These are phyloP conservation scores for Melanotaenia duboulayi DNA, from an alignment of 2,113 vertebrate genomes.

Conservation along the genomic window DNA sequence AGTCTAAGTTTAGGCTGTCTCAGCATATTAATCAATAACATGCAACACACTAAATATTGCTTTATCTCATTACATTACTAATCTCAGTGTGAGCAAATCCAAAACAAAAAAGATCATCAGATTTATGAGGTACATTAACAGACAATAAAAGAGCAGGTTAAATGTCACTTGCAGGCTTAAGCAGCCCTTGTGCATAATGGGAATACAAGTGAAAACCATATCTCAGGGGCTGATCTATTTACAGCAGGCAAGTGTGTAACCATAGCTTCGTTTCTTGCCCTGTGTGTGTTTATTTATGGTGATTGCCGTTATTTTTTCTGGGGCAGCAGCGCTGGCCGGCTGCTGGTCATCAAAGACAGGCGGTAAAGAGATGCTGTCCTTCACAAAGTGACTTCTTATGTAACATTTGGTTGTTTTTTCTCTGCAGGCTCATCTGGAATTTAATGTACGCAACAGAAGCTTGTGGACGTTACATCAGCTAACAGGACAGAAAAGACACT, in stretches of 20 bases:
- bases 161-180: constrained; percentile 1
- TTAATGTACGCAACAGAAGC: constrained; percentile 30
- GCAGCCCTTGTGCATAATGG: not conserved
- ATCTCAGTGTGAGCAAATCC: not conserved
- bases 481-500: constrained; percentile 3
- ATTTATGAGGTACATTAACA: not conserved
- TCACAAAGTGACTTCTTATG: constrained; percentile 45
- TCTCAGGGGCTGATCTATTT: constrained; percentile 6
- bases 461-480: constrained; percentile 16
- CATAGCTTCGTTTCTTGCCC: constrained; percentile 2
- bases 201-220: not conserved
- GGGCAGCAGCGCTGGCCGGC: constrained; percentile 16
- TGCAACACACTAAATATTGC: not conserved
- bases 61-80: constrained; percentile 1
- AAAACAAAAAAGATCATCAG: not conserved
- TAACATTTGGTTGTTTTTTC: constrained; percentile 39
- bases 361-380: constrained; percentile 42
- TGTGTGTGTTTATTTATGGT: constrained; percentile 28
- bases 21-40: not conserved
- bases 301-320: constrained; percentile 18
- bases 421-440: constrained; percentile 29
- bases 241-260: not conserved
- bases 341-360: constrained; percentile 40
- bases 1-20: no score
- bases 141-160: not conserved